Percentiles rank a stretch among this genome's conserved stretches.
Evolutionary conservation across 1,140 invertebrate genomes (phyloP).

Genomic region (Potamilus streckersoni): DNA sequence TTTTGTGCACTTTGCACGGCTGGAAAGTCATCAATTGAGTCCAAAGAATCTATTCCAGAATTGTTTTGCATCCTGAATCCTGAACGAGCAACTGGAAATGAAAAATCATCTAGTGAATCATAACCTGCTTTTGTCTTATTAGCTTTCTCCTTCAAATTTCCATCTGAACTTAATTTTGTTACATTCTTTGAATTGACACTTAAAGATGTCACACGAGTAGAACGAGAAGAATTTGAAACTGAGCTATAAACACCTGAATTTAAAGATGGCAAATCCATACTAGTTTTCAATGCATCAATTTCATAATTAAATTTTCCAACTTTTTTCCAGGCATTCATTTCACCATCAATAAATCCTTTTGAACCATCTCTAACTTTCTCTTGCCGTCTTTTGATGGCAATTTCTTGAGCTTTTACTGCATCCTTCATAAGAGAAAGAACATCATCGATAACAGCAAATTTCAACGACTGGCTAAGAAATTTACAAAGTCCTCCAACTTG

Average conservation of each 20-base stretch:
- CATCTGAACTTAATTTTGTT: too few species aligned
- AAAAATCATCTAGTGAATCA: too few species aligned
- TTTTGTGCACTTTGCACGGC: constrained; percentile 9
- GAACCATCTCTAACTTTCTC: background rate
- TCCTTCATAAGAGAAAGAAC: constrained; percentile 47
- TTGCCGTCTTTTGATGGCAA: constrained; percentile 27
- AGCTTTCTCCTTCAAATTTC: too few species aligned
- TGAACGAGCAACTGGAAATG: too few species aligned
- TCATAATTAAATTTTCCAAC: constrained; percentile 25
- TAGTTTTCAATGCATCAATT: constrained; percentile 23
- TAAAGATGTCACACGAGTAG: background rate
- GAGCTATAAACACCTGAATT: background rate
- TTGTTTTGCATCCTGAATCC: too few species aligned
- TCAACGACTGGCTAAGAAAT: constrained; percentile 44
- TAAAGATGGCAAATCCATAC: background rate
- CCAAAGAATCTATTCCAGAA: constrained; percentile 17
- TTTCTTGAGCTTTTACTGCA: constrained; percentile 36
- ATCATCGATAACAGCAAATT: constrained; percentile 53
- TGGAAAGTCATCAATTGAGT: constrained; percentile 39
- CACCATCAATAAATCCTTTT: background rate
- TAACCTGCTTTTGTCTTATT: too few species aligned
- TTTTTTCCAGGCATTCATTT: constrained; percentile 24
- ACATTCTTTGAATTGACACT: background rate
- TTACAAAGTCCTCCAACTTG: constrained; percentile 39
- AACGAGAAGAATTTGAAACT: constrained; percentile 2